These are phyloP conservation scores for Pemphigus obesinymphae DNA, from an alignment of 1,140 invertebrate genomes.

Conservation along the genomic window DNA sequence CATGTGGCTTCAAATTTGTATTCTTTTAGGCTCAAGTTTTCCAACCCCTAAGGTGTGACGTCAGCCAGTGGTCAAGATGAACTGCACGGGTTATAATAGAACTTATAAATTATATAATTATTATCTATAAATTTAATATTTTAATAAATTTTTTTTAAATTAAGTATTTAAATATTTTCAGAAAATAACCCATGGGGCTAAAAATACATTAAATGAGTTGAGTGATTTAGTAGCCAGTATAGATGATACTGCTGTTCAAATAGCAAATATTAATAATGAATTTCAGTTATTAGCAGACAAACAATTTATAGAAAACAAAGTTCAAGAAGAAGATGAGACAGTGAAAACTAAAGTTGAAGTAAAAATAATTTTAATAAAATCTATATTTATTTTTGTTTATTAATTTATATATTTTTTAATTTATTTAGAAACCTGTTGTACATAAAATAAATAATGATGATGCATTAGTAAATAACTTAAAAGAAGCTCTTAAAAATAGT, in stretches of 20 bases:
- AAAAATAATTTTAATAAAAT: not conserved
- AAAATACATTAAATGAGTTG: slow-evolving; percentile 22
- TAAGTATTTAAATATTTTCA: not conserved
- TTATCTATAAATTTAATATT: not conserved
- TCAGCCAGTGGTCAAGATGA: no score
- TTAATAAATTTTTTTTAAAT: not conserved
- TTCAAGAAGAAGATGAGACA: slow-evolving; percentile 34
- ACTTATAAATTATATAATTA: no score
- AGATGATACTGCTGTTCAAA: slow-evolving; percentile 11
- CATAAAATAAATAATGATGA: not conserved
- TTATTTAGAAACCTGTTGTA: not conserved
- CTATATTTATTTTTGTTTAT: not conserved
- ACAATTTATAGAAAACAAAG: slow-evolving; percentile 38
- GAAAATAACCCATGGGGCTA: slow-evolving; percentile 25
- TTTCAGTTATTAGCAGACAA: slow-evolving; percentile 36
- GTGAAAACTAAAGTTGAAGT: not conserved
- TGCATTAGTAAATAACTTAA: not conserved
- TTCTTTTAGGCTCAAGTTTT: no score
- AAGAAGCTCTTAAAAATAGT: slow-evolving; percentile 15
- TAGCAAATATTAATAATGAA: slow-evolving; percentile 34
- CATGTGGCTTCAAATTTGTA: no score
- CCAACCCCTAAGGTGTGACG: no score
- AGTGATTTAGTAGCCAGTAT: not conserved
- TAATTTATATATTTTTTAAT: not conserved
- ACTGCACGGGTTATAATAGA: no score